phyloP scores from a whole-genome alignment of 1,140 invertebrate genomes.

The Hycleus cichorii region DNA sequence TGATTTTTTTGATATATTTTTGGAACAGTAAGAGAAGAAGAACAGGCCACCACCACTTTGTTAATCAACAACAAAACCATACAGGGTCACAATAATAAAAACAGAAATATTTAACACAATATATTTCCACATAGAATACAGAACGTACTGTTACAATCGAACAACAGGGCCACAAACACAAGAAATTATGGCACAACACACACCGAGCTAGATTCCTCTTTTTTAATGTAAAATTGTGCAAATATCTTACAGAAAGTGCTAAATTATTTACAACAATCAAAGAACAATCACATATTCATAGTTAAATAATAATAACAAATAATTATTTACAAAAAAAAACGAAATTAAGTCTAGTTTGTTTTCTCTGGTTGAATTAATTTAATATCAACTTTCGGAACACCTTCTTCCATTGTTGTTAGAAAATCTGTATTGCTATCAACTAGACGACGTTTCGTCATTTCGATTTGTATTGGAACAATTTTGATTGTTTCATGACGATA shows the following conservation, averaged over 20 bases:
- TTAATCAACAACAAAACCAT: too few relatives aligned
- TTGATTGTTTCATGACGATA: conserved; percentile 29
- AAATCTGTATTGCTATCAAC: neutral
- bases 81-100: too few relatives aligned
- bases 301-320: conserved; percentile 15
- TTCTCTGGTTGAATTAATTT: conserved; percentile 14
- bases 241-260: conserved; percentile 22
- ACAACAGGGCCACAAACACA: too few relatives aligned
- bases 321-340: conserved; percentile 4
- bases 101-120: too few relatives aligned
- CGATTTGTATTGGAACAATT: conserved; percentile 37
- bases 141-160: too few relatives aligned
- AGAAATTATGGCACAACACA: too few relatives aligned
- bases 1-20: too few relatives aligned
- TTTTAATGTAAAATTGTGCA: conserved; percentile 11
- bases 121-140: too few relatives aligned
- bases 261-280: conserved; percentile 21
- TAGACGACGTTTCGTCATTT: conserved; percentile 22
- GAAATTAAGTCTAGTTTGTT: neutral
- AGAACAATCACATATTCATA: conserved; percentile 15
- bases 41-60: too few relatives aligned
- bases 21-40: too few relatives aligned
- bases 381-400: conserved; percentile 12
- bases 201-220: too few relatives aligned
- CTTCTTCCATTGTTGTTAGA: conserved; percentile 5